These are phyloP conservation scores for Orthonyx spaldingii DNA, from an alignment of 2,113 vertebrate species.

Conservation along the genomic window DNA sequence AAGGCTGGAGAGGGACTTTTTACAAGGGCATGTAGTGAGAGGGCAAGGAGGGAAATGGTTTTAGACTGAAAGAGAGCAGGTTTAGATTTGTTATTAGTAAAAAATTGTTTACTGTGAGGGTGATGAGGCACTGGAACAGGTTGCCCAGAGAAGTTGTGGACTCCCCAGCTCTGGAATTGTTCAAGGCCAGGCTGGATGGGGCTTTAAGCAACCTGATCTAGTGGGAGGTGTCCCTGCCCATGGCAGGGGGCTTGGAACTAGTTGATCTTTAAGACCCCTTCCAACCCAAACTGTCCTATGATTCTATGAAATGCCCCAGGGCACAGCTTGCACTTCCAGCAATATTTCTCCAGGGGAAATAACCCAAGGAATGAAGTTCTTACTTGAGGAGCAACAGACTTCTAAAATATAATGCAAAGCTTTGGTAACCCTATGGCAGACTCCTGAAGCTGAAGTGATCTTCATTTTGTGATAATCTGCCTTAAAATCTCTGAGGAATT, in stretches of 20 bases:
- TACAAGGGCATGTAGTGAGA: not conserved
- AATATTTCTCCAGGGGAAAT: not conserved
- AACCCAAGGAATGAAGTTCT: not conserved
- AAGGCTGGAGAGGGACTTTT: not conserved
- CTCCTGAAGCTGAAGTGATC: not conserved
- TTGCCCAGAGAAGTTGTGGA: not conserved
- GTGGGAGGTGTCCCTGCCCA: not conserved
- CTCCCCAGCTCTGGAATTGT: not conserved
- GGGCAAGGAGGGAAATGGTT: not conserved
- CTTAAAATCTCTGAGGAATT: not conserved
- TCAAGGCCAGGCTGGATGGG: not conserved
- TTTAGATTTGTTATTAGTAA: not conserved
- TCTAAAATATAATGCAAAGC: not conserved
- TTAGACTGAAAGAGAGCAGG: not conserved
- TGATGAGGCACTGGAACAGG: not conserved
- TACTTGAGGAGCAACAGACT: not conserved
- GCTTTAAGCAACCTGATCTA: not conserved
- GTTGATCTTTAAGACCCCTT: not conserved
- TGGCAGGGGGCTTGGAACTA: not conserved
- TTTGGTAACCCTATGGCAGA: not conserved
- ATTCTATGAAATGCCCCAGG: not conserved
- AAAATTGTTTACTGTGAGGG: not conserved
- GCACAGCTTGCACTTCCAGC: rapidly evolving
- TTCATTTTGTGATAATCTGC: not conserved
- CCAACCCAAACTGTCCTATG: not conserved